A percentile compares a stretch with the other conserved stretches of the same genome.
Evolutionary conservation across 2,113 vertebrate genomes (phyloP).

Genomic region (Anguilla rostrata): DNA sequence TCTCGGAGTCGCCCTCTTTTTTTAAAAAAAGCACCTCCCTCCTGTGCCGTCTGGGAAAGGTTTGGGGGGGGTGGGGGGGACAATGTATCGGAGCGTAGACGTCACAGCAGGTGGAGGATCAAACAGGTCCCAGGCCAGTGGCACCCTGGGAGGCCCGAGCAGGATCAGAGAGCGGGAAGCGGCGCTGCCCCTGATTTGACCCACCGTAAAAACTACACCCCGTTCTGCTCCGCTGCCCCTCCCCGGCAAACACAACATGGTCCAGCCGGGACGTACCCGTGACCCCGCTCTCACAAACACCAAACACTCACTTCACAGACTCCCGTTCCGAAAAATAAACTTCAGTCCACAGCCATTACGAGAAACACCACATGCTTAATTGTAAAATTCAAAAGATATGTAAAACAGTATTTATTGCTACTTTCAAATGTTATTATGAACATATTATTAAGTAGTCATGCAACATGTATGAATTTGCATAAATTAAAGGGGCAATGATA

Average conservation of each 20-base stretch:
- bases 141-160: neutral
- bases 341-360: neutral
- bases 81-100: neutral
- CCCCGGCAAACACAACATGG: neutral
- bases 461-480: neutral
- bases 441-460: neutral
- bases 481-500: neutral
- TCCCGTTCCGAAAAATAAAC: neutral
- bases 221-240: neutral
- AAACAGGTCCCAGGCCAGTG: slow-evolving; percentile 5
- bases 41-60: neutral
- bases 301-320: neutral
- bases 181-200: neutral
- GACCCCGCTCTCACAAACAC: neutral
- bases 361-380: neutral
- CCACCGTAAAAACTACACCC: slow-evolving; percentile 3
- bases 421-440: no score
- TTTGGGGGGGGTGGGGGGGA: neutral
- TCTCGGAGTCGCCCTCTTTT: neutral
- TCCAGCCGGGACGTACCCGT: neutral
- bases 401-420: no score
- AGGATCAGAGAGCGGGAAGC: slow-evolving; percentile 1
- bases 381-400: no score
- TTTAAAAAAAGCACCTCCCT: neutral
- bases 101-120: slow-evolving; percentile 9